Evolutionary conservation across 2,797 vertebrate genomes (phyloP), one percentile per base, ranked within the genome.

Genomic region (Gephyroberyx darwinii): DNA sequence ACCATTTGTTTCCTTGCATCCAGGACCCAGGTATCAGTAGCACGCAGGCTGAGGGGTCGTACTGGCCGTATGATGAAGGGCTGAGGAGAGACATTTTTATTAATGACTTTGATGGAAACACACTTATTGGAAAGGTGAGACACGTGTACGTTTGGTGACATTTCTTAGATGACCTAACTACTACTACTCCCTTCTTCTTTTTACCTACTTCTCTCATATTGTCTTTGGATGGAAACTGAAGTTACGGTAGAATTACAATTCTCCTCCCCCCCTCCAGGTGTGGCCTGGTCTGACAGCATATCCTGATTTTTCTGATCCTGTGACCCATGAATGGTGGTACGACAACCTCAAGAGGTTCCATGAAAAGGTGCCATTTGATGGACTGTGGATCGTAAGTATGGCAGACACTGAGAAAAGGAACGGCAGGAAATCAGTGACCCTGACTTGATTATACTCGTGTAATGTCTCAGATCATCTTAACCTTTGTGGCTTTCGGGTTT

Each of bases 21-120:
- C 87, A 97, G 96, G 96, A 97, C 52, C 94, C 96, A 0, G 96
- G 92, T 0, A 97, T 97, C 89, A 96, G 96, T 85, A 97, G 95
- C 84, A 87, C 89, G 16, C 94, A 91, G 74, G 86, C 93, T 0
- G 50, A 76, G 0, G 96, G 95, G 20, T 93, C 93, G 3, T 97
- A 97, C 76, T 94, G 92, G 94, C 94, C 96, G 0, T 97, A 92
- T 0, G 96, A 96, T 3, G 95, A 96, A 62, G 96, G 95, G 1
- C 82, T 95, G 75, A 95, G 84, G 75, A 92, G 88, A 43, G 93
- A 91, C 5, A 70, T 96, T 73, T 97, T 97, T 82, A 94, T 97
- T 58, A 96, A 93, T 79, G 93, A 92, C 20, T 90, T 89, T 1
- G 86, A 92, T 26, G 95, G 95, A 58, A 91, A 93, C 47, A 85